Evolutionary conservation across 2,888 invertebrate species (phyloP).

Genomic region (Lottia gigantea): DNA sequence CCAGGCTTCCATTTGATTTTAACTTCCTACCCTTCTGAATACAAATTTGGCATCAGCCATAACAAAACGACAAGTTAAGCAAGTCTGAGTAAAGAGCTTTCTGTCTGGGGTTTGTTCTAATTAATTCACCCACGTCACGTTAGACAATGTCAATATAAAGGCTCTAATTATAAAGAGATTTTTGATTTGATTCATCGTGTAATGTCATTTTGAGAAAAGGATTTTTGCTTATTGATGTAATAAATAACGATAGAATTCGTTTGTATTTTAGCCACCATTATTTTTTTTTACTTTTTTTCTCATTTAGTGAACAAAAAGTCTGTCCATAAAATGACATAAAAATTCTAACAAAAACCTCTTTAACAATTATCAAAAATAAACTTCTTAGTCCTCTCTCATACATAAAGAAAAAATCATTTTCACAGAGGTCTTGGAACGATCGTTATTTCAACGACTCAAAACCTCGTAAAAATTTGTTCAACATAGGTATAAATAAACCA

Average conservation of each 20-base stretch:
- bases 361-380: slow-evolving; percentile 79
- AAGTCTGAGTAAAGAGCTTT: too few species aligned
- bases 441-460: slow-evolving; percentile 32
- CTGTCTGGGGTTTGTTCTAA: too few species aligned
- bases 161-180: too few species aligned
- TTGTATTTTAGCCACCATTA: not conserved
- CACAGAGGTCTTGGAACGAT: slow-evolving; percentile 35
- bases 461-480: slow-evolving; percentile 50
- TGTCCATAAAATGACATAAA: slow-evolving; percentile 46
- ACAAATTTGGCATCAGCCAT: too few species aligned
- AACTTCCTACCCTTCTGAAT: too few species aligned
- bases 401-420: slow-evolving; percentile 65
- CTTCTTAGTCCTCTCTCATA: slow-evolving; percentile 62
- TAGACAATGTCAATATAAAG: too few species aligned
- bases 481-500: slow-evolving; percentile 32
- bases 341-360: slow-evolving; percentile 66
- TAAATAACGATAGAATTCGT: not conserved
- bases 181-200: not conserved
- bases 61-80: too few species aligned
- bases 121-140: too few species aligned
- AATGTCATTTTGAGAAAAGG: slow-evolving; percentile 8
- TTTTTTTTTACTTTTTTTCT: slow-evolving; percentile 24
- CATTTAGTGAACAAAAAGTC: slow-evolving; percentile 28
- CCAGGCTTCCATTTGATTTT: too few species aligned
- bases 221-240: not conserved